Evolutionary conservation across 2,797 vertebrate genomes (phyloP).

Genomic region (Fringilla coelebs): DNA sequence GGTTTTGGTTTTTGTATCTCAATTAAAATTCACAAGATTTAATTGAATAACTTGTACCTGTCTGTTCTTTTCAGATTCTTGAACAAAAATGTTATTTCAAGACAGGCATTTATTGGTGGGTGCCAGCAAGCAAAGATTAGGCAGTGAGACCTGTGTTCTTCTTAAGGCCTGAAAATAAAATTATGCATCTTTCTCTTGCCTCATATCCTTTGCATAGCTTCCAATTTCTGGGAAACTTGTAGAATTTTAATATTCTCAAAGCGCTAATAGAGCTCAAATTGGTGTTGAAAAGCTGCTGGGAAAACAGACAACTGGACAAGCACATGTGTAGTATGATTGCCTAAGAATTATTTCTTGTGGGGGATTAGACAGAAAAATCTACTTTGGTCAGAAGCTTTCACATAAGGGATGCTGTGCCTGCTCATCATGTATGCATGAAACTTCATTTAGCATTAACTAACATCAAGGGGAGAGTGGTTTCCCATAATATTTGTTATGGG

Average conservation of each 20-base stretch:
- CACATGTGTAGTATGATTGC: neutral
- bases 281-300: neutral
- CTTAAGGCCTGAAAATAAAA: neutral
- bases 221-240: neutral
- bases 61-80: neutral
- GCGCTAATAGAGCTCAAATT: neutral
- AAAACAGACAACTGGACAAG: neutral
- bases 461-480: neutral
- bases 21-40: neutral
- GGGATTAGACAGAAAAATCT: neutral
- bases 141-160: neutral
- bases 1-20: neutral
- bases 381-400: neutral
- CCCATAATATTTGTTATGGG: neutral
- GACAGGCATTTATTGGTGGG: accelerated
- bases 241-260: neutral
- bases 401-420: neutral
- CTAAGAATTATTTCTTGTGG: neutral
- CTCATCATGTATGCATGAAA: neutral
- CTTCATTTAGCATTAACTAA: neutral
- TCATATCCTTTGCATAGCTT: neutral
- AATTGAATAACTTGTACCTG: neutral
- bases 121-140: neutral
- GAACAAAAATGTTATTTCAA: neutral
- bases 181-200: neutral